Evolutionary conservation across 2,888 invertebrate species (phyloP).

Genomic region (Coremacera marginata): DNA sequence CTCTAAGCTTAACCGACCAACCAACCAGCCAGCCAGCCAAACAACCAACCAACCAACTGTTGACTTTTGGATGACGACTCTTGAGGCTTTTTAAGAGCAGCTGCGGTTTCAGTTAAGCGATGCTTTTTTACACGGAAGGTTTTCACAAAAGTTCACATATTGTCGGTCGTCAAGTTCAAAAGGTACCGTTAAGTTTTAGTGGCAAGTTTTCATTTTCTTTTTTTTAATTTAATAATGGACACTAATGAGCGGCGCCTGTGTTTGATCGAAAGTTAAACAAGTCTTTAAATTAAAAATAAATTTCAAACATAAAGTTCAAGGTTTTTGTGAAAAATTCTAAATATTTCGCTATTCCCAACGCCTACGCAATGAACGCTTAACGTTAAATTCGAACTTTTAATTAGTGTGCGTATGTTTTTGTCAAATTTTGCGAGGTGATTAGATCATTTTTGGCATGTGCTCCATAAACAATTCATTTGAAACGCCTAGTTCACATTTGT

Average conservation of each 20-base stretch:
- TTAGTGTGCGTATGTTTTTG: not conserved
- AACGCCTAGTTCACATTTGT: not conserved
- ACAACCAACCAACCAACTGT: not conserved
- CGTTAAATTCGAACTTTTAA: not conserved
- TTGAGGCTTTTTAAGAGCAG: conserved; percentile 45
- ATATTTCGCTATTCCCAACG: not conserved
- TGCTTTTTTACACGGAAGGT: conserved; percentile 58
- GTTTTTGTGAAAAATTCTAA: too few species aligned
- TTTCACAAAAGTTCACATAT: conserved; percentile 51
- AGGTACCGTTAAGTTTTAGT: conserved; percentile 45
- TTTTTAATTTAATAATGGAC: not conserved
- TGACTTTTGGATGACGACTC: conserved; percentile 39
- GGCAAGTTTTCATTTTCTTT: not conserved
- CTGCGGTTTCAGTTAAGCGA: conserved; percentile 54
- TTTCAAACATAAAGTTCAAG: too few species aligned
- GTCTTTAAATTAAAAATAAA: too few species aligned
- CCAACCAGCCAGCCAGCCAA: conserved; percentile 11
- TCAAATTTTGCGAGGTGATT: too few species aligned
- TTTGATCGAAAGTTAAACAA: too few species aligned
- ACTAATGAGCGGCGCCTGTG: not conserved
- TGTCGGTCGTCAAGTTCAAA: conserved; percentile 47
- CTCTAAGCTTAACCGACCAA: not conserved
- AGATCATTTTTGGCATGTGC: not conserved
- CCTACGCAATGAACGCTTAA: not conserved
- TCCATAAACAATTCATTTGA: not conserved